phyloP scores from a whole-genome alignment of 2,888 invertebrate species.

The Papilio demoleus region DNA sequence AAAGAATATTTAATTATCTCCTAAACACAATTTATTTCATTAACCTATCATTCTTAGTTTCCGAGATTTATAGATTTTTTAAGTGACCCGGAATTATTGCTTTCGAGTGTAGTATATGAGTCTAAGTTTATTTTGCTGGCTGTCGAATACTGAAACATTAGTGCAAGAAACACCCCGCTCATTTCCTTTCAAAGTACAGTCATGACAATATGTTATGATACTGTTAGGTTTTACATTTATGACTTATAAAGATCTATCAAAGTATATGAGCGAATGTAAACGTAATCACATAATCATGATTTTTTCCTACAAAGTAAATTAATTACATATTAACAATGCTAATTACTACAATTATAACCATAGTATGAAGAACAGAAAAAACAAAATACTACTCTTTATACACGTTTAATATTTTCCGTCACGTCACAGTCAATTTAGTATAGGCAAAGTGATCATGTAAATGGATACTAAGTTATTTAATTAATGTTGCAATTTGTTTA shows the following conservation, averaged over 20 bases:
- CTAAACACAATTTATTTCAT: no score
- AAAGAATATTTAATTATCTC: no score
- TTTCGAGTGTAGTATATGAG: no score
- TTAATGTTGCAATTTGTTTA: background rate
- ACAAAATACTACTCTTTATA: background rate
- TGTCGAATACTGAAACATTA: no score
- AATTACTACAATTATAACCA: background rate
- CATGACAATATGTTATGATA: background rate
- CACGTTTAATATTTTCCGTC: background rate
- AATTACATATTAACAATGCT: background rate
- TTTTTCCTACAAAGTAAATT: background rate
- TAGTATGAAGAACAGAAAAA: background rate
- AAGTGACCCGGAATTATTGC: no score
- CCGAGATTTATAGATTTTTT: no score
- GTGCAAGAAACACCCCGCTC: background rate
- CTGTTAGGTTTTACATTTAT: no score
- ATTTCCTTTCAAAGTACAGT: background rate
- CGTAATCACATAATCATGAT: background rate
- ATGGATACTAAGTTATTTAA: background rate
- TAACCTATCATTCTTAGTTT: no score
- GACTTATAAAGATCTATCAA: no score
- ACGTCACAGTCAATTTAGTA: background rate
- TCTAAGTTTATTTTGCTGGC: no score
- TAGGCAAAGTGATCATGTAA: background rate
- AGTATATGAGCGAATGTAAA: no score